These are phyloP conservation scores for Bembecia ichneumoniformis DNA, from an alignment of 2,888 invertebrate species.

Conservation along the genomic window DNA sequence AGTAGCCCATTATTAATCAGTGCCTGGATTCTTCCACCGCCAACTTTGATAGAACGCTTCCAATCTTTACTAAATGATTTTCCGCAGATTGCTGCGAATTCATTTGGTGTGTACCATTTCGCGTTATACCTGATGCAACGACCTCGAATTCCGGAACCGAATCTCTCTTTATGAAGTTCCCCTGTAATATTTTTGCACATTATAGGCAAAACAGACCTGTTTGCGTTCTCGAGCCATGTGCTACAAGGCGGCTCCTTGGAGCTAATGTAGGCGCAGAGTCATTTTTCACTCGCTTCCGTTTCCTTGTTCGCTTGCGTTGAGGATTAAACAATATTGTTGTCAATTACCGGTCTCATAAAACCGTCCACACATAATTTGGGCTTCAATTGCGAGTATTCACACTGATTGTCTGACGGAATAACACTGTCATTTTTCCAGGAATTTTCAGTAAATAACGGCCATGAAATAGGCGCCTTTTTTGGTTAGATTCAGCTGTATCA, in stretches of 20 bases:
- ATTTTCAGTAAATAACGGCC: constrained; percentile 86
- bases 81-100: constrained; percentile 94
- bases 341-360: constrained; percentile 79
- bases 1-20: constrained; percentile 93
- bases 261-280: constrained; percentile 21
- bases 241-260: constrained; percentile 20
- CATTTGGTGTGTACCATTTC: constrained; percentile 94
- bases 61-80: constrained; percentile 96
- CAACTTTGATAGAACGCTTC: constrained; percentile 95
- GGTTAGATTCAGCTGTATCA: too few species aligned
- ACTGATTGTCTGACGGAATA: constrained; percentile 84
- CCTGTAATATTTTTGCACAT: constrained; percentile 94
- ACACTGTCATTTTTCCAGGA: constrained; percentile 87
- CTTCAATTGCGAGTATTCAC: constrained; percentile 77
- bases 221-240: constrained; percentile 83
- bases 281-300: constrained; percentile 55
- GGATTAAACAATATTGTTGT: constrained; percentile 78
- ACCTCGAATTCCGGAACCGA: constrained; percentile 93
- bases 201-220: constrained; percentile 79
- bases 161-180: constrained; percentile 88
- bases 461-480: constrained; percentile 76
- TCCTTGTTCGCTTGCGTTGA: constrained; percentile 25
- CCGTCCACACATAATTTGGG: constrained; percentile 89
- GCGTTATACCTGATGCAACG: constrained; percentile 89
- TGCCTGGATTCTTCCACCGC: constrained; percentile 91